Conservation (phyloP, 2,888 invertebrate genomes). For the Myopa testacea region DNA sequence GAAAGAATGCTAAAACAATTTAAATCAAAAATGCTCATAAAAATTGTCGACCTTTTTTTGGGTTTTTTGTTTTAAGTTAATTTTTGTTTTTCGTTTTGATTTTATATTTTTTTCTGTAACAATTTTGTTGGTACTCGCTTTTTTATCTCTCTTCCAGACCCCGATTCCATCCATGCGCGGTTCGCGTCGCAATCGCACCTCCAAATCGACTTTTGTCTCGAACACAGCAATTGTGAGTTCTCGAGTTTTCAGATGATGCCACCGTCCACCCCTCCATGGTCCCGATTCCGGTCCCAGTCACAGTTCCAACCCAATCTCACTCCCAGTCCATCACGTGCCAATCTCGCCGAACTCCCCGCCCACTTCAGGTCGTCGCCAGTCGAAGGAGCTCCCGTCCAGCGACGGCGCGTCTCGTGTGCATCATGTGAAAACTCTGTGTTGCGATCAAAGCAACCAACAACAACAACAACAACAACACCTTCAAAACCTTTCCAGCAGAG, state of each 20-base stretch:
- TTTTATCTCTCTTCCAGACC: conserved; percentile 63
- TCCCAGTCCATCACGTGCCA: not conserved
- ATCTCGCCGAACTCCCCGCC: not conserved
- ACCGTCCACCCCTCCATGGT: conserved; percentile 16
- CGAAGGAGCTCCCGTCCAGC: not conserved
- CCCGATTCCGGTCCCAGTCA: too few species aligned
- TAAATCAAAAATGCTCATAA: too few species aligned
- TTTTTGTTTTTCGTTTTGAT: too few species aligned
- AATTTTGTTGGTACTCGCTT: conserved; percentile 30
- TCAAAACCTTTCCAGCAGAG: conserved; percentile 12
- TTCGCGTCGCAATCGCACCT: conserved; percentile 66
- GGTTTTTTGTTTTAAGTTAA: too few species aligned
- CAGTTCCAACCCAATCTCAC: not conserved
- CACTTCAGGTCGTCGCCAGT: conserved; percentile 16
- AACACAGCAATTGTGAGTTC: conserved; percentile 66
- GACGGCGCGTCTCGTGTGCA: conserved; percentile 2
- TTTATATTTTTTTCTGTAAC: too few species aligned
- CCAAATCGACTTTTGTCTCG: conserved; percentile 66
- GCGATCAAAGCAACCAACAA: conserved; percentile 26
- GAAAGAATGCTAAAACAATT: too few species aligned
- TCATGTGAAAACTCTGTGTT: conserved; percentile 35
- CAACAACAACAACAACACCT: not conserved
- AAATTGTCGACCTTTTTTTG: too few species aligned
- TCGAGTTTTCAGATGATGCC: conserved; percentile 36
- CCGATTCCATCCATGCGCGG: conserved; percentile 65